Percentiles rank a stretch among this genome's conserved stretches.
Conservation (phyloP, 2,888 invertebrate genomes). For the Bruchidius siliquastri region DNA sequence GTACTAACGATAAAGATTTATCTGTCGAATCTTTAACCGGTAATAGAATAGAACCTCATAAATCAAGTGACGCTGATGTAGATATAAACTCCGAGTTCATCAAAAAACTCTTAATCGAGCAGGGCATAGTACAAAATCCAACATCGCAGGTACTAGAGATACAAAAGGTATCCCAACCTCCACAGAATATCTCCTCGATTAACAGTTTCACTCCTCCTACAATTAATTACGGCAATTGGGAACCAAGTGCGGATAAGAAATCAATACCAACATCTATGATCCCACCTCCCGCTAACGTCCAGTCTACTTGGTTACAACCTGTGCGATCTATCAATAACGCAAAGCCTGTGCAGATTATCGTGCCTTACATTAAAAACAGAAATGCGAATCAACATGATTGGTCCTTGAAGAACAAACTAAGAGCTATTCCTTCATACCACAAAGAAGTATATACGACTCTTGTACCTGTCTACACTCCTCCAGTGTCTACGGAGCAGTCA, state of each 20-base stretch:
- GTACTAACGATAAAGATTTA: conserved; percentile 31
- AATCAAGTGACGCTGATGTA: conserved; percentile 6
- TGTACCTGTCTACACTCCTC: conserved; percentile 38
- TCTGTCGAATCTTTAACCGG: conserved; percentile 4
- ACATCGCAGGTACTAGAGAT: conserved; percentile 15
- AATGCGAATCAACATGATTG: conserved; percentile 17
- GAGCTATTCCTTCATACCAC: conserved; percentile 1
- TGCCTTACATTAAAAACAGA: conserved; percentile 66
- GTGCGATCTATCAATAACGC: background rate
- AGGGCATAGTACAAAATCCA: conserved; percentile 19
- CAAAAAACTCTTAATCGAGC: conserved; percentile 37
- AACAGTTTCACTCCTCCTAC: conserved; percentile 30
- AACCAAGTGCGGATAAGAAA: conserved; percentile 9
- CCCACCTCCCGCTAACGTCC: conserved; percentile 22
- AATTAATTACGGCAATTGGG: conserved; percentile 27
- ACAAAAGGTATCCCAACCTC: conserved; percentile 14
- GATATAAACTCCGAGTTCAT: conserved; percentile 40
- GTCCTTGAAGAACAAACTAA: conserved; percentile 6
- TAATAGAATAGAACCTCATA: conserved; percentile 6
- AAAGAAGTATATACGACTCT: conserved; percentile 34
- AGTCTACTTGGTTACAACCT: conserved; percentile 2
- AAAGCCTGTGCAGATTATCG: conserved; percentile 60
- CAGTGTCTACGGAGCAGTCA: conserved; percentile 33
- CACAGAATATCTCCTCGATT: background rate
- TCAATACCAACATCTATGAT: conserved; percentile 34